Conservation (phyloP, 92 coral and sea anemone species). For the Zoanthus sansibaricus region DNA sequence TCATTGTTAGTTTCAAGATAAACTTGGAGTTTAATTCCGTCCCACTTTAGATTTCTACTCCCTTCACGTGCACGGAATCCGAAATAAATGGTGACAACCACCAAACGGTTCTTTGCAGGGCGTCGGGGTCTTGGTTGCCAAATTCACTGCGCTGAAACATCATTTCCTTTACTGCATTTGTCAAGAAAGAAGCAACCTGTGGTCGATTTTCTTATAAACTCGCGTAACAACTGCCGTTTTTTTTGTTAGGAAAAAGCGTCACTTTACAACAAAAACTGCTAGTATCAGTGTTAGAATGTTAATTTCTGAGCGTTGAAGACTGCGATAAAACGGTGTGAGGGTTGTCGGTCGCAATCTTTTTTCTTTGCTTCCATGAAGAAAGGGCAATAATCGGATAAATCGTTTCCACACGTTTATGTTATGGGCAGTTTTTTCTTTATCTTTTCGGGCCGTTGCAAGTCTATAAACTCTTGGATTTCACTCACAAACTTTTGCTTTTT, state of each 20-base stretch:
- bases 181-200: slow-evolving; percentile 50
- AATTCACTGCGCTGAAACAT: slow-evolving; percentile 14
- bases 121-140: slow-evolving; percentile 58
- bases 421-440: too few relatives aligned
- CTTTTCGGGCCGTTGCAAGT: too few relatives aligned
- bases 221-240: too few relatives aligned
- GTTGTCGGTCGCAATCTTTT: slow-evolving; percentile 21
- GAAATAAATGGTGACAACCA: slow-evolving; percentile 64
- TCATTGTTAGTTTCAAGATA: too few relatives aligned
- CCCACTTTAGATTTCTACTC: slow-evolving; percentile 31
- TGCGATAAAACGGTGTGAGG: slow-evolving; percentile 58
- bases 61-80: slow-evolving; percentile 45
- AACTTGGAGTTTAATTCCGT: too few relatives aligned
- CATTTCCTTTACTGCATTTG: background rate
- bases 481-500: too few relatives aligned
- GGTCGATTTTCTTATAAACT: background rate
- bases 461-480: too few relatives aligned
- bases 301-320: slow-evolving; percentile 45
- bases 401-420: too few relatives aligned
- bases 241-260: too few relatives aligned
- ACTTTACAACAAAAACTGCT: too few relatives aligned
- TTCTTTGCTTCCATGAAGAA: slow-evolving; percentile 48
- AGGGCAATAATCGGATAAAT: slow-evolving; percentile 21
- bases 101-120: slow-evolving; percentile 66
- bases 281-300: slow-evolving; percentile 20